A percentile compares a stretch with the other conserved stretches of the same genome.
phyloP scores from a whole-genome alignment of 2,797 vertebrate genomes.

The Sebastes vulpes region DNA sequence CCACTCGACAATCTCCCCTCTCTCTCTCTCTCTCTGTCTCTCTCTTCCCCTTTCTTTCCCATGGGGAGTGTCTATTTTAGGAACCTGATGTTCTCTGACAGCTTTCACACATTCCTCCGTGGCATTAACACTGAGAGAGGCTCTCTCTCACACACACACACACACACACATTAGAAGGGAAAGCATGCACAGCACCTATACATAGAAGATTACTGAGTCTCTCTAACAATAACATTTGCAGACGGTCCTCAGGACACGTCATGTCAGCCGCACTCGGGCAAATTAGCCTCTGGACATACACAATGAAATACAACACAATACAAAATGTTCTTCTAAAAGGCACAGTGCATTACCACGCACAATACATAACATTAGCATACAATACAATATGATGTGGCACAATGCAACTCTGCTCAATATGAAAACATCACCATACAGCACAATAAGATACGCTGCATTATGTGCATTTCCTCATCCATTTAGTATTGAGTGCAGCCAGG shows the following conservation, averaged over 20 bases:
- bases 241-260: slow-evolving; percentile 41
- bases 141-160: neutral
- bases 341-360: slow-evolving; percentile 13
- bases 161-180: neutral
- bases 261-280: slow-evolving; percentile 35
- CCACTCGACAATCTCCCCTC: slow-evolving; percentile 1
- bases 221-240: slow-evolving; percentile 51
- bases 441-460: slow-evolving; percentile 4
- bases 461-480: slow-evolving; percentile 37
- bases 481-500: slow-evolving; percentile 39
- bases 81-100: slow-evolving; percentile 80
- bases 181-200: neutral
- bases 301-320: slow-evolving; percentile 35
- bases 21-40: neutral
- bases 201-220: slow-evolving; percentile 16
- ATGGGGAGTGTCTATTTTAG: slow-evolving; percentile 72
- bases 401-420: slow-evolving; percentile 11
- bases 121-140: slow-evolving; percentile 48
- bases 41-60: slow-evolving; percentile 32
- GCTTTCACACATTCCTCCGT: slow-evolving; percentile 72
- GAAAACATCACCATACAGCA: slow-evolving; percentile 13
- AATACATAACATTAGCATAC: slow-evolving; percentile 36
- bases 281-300: slow-evolving; percentile 41
- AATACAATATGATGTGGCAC: slow-evolving; percentile 10
- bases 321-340: slow-evolving; percentile 13